Conservation (phyloP, 2,113 vertebrate species). For the Aegithalos caudatus region DNA sequence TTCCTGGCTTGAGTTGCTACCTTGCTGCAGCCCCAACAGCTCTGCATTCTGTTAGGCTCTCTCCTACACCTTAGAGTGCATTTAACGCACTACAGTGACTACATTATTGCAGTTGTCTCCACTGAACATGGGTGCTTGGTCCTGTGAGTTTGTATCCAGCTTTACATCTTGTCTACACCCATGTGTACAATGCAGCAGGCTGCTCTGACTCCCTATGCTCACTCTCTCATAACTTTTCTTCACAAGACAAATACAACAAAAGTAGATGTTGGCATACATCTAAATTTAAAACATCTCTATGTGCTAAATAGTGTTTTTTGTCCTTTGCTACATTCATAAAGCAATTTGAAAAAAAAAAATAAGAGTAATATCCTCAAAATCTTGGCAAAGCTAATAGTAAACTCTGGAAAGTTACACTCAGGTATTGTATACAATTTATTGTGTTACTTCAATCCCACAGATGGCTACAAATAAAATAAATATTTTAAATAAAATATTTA, state of each 20-base stretch:
- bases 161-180: background rate
- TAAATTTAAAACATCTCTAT: background rate
- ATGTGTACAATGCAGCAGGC: background rate
- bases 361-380: background rate
- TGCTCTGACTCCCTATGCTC: background rate
- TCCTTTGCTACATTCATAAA: background rate
- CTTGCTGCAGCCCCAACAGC: background rate
- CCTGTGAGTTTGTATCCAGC: background rate
- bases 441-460: background rate
- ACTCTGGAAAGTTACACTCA: background rate
- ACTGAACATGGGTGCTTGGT: background rate
- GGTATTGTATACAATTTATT: background rate
- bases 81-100: background rate
- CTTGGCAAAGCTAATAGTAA: background rate
- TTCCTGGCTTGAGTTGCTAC: background rate
- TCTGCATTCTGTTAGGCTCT: background rate
- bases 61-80: background rate
- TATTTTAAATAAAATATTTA: background rate
- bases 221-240: background rate
- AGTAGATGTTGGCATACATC: background rate
- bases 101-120: background rate
- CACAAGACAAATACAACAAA: background rate
- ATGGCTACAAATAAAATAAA: conserved; percentile 7
- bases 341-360: background rate
- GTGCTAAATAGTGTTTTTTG: background rate